phyloP scores from a whole-genome alignment of 2,113 vertebrate species.

The Sinocyclocheilus grahami region DNA sequence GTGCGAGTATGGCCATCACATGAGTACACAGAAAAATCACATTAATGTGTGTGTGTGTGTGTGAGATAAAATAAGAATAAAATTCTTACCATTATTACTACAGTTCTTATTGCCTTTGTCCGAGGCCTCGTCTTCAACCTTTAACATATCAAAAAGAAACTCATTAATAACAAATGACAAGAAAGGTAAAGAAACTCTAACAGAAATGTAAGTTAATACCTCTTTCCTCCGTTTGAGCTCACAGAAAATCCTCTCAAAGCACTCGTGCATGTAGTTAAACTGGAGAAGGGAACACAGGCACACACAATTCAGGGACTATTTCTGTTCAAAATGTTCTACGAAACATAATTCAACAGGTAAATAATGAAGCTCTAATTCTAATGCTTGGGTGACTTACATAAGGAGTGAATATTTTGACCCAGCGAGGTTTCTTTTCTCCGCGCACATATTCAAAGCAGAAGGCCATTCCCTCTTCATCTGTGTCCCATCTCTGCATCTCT shows the following conservation, averaged over 20 bases:
- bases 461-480: constrained; percentile 96
- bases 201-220: constrained; percentile 76
- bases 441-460: constrained; percentile 96
- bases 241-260: constrained; percentile 97
- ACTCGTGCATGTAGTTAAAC: constrained; percentile 99
- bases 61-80: constrained; percentile 2
- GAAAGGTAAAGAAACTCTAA: constrained; percentile 52
- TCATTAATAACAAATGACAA: constrained; percentile 35
- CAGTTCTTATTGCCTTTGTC: constrained; percentile 87
- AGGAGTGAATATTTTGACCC: constrained; percentile 87
- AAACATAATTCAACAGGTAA: neutral
- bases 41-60: neutral
- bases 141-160: constrained; percentile 4
- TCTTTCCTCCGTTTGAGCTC: constrained; percentile 98
- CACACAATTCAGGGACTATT: neutral
- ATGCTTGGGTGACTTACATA: constrained; percentile 82
- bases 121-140: constrained; percentile 84
- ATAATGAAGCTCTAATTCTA: neutral
- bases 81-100: constrained; percentile 77
- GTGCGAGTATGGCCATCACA: neutral
- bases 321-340: neutral
- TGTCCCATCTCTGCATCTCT: constrained; percentile 99
- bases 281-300: constrained; percentile 61
- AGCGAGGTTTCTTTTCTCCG: constrained; percentile 94
- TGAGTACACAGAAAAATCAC: neutral